Evolutionary conservation across 2,797 vertebrate genomes (phyloP), one percentile per base, ranked within the genome.

Genomic region (Hippocampus kuda): DNA sequence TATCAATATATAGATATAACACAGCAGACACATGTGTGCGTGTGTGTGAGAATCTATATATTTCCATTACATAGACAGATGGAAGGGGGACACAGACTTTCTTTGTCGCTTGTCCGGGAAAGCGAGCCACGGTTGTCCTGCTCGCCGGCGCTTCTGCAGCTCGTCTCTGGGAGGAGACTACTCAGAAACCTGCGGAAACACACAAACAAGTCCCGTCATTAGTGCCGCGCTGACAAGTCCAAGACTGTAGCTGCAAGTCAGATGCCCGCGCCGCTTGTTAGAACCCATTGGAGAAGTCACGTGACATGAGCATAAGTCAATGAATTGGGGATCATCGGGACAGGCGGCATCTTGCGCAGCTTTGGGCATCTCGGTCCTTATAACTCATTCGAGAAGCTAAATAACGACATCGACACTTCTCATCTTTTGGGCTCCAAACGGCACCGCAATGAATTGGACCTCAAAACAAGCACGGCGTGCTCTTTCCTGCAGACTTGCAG

Each of bases 1-100:
- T 84, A 89, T 87, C 83, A 89, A 92, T 91, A 91, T 92, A 91
- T 90, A 92, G 89, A 92, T 84, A 84, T 84, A 84, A 83, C 81
- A 85, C 90, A 89, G 84, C 90, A 72, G 82, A 84, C 71, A 49
- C 49, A 7, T 18, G 88, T 84, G 78, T 90, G 79, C 89, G 83
- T 18, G 16, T 18, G 88, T 84, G 78, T 89, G 79, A 89, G 83
- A 75, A 90, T 90, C 90, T 91, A 91, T 92, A 92, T 85, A 90
- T 88, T 88, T 83, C 79, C 85, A 88, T 91, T 91, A 92, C 90
- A 91, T 90, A 90, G 86, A 90, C 90, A 91, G 82, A 91, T 88
- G 87, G 88, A 92, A 91, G 89, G 85, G 85, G 89, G 86, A 85
- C 81, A 83, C 79, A 84, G 83, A 86, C 82, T 81, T 85, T 85